A percentile compares a stretch with the other conserved stretches of the same genome.
phyloP scores from a whole-genome alignment of 2,113 vertebrate species.

The Xiphophorus couchianus region DNA sequence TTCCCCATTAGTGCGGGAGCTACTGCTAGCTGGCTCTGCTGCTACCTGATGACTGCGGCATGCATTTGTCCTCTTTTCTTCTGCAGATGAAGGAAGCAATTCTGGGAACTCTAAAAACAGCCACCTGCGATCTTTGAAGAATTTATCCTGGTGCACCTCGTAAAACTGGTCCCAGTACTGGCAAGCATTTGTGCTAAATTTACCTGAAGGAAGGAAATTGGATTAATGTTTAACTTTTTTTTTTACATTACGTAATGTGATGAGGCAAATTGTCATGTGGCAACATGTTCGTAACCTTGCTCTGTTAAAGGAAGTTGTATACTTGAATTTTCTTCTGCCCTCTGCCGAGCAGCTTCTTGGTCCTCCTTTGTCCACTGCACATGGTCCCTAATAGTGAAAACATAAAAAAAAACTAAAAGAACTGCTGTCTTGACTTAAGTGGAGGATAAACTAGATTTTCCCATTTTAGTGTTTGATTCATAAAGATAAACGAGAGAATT shows the following conservation, averaged over 20 bases:
- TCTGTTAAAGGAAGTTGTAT: constrained; percentile 79
- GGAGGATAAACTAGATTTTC: not conserved
- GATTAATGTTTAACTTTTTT: constrained; percentile 16
- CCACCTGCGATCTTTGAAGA: constrained; percentile 97
- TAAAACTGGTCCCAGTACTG: constrained; percentile 93
- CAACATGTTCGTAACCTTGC: constrained; percentile 79
- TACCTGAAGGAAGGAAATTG: constrained; percentile 76
- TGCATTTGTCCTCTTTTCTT: constrained; percentile 8
- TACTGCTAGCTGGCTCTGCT: not conserved
- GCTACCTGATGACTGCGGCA: constrained; percentile 5
- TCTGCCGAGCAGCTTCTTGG: constrained; percentile 80
- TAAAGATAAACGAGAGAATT: not conserved
- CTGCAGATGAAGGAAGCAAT: constrained; percentile 77
- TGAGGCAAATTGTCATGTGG: not conserved
- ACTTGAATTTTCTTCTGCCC: constrained; percentile 84
- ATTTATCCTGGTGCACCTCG: constrained; percentile 87
- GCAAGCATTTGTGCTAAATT: constrained; percentile 86
- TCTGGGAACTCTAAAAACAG: constrained; percentile 93
- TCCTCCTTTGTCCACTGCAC: constrained; percentile 91
- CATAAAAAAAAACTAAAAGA: constrained; percentile 5
- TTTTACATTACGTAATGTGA: not conserved
- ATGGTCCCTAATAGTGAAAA: constrained; percentile 86
- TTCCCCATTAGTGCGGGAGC: constrained; percentile 15
- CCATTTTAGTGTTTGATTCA: not conserved
- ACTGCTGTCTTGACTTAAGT: not conserved